Percentiles rank a stretch among this genome's conserved stretches.
Conservation (phyloP, 2,888 invertebrate genomes). For the Dasysyrphus albostriatus region DNA sequence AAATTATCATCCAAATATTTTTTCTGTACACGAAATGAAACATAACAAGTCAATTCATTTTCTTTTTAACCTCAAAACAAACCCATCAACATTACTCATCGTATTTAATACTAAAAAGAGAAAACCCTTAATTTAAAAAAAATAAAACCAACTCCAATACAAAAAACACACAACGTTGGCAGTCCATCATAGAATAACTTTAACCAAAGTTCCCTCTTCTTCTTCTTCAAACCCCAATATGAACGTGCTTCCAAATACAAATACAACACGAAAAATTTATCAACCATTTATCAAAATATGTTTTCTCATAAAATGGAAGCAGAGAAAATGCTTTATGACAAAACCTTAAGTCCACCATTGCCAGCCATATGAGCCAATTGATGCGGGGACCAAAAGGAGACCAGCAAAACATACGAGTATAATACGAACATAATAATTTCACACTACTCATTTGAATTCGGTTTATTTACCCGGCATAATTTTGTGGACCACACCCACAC, state of each 20-base stretch:
- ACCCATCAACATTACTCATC: conserved; percentile 39
- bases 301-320: conserved; percentile 29
- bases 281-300: conserved; percentile 42
- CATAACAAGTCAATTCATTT: conserved; percentile 36
- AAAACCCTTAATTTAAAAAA: conserved; percentile 12
- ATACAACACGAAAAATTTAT: conserved; percentile 14
- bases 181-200: conserved; percentile 17
- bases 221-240: neutral
- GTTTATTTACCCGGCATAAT: conserved; percentile 38
- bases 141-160: neutral
- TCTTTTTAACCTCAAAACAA: conserved; percentile 40
- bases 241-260: neutral
- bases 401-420: conserved; percentile 6
- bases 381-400: neutral
- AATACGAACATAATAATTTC: conserved; percentile 33
- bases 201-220: neutral
- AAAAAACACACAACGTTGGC: neutral
- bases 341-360: conserved; percentile 36
- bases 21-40: conserved; percentile 11
- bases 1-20: conserved; percentile 31
- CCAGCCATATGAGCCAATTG: conserved; percentile 18
- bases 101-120: neutral
- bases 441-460: conserved; percentile 52
- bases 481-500: conserved; percentile 22
- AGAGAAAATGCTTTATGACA: conserved; percentile 36